Evolutionary conservation across 2,888 invertebrate genomes (phyloP), one percentile per base, ranked within the genome.

Genomic region (Caenorhabditis becei): DNA sequence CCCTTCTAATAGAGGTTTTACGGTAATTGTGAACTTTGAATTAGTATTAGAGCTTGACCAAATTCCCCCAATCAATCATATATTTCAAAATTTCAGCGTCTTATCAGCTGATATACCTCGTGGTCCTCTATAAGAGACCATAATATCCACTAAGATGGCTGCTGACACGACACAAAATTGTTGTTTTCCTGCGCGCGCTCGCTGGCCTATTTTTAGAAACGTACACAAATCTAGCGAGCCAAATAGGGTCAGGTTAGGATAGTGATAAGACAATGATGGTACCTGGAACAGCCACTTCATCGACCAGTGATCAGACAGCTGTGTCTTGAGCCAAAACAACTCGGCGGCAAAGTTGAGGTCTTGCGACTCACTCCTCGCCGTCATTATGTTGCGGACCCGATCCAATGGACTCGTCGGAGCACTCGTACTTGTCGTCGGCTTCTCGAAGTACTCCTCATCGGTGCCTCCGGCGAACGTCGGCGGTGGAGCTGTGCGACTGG

Each of bases 311-410:
- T 82, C 77, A 44, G 84, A 80, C 58, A 88, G 65, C 32, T 86
- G 81, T 24, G 84, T 82, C 75, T 88, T 88, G 16, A 88, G 70
- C 88, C 88, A 88, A 77, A 88, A 88, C 59, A 88, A 74, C 72
- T 88, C 88, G 18, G 88, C 86, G 14, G 82, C 71, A 37, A 87
- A 70, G 56, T 88, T 88, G 59, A 86, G 82, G 44, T 87, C 86
- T 44, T 80, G 69, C 18, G 59, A 49, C 61, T 67, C 70, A 24
- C 28, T 53, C 2, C 23, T 47, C 4, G 20, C 28, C n/a, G 44
- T 56, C 8, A 54, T 35, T 0, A 35, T 23, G 23, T 41, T 32
- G 37, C 59, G 47, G 32, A 65, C 41, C 1, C 49, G 23, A 49
- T 71, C 70, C 28, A 71, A 7, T 16, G 82, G 82, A 28, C 63